Base-by-base conservation (phyloP, 2,888 invertebrate species). In the Micoletzkya japonica region DNA sequence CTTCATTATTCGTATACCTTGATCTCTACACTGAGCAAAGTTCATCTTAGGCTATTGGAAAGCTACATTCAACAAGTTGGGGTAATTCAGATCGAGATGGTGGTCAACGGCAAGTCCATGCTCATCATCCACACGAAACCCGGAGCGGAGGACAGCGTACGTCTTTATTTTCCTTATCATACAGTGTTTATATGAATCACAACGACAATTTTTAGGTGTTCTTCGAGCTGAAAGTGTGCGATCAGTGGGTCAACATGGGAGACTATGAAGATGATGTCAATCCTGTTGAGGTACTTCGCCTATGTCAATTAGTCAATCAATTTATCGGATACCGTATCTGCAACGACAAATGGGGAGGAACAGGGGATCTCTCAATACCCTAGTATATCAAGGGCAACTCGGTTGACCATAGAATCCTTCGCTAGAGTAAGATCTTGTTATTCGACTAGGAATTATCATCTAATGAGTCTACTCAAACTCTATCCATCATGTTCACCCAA, bases 201-300 rank as follows among this genome's bases (percentile, higher is more conserved):
- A 24, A 59, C 24, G 6, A 34, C n/a, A 14, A 44, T 44, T 71
- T 74, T 63, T 61, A 82, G 82, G 77, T 84, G 7, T 84, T 80
- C 73, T 84, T 83, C 70, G 84, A 84, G 60, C 77, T 84, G 67
- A 79, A 79, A 71, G 81, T 82, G 6, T 84, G 84, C 72, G 84
- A 84, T 70, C 82, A 82, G 61, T 84, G 84, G 84, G 80, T 74
- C n/a, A 77, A 80, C 37, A 76, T 79, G 75, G 82, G 82, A 17
- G 84, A 83, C 64, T 84, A 83, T 64, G 82, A 82, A 36, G 80
- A 78, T 30, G 77, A 78, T 56, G 81, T 78, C 37, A 77, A 74
- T 20, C 84, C 82, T 6, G 74, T 81, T 39, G 84, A 37, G 52
- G 68, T 66, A 34, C 34, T 10, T 14, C 49, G 64, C n/a, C n/a